A percentile compares a stretch with the other conserved stretches of the same genome.
Conservation (phyloP, 2,888 invertebrate genomes). For the Myathropa florea region DNA sequence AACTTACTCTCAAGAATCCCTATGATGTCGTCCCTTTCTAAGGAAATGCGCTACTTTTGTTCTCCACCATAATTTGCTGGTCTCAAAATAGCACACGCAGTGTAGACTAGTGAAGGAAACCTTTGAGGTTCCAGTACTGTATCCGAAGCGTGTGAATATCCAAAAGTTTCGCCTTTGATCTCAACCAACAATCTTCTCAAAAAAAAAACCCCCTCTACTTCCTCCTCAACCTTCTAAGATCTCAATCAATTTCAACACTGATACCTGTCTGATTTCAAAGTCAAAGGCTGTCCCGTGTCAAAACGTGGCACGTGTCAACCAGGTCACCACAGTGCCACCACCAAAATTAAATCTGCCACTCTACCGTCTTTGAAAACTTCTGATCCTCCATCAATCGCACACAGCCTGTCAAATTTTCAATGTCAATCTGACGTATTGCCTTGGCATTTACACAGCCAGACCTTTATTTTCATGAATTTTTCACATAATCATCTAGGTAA, state of each 20-base stretch:
- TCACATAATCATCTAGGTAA: background rate
- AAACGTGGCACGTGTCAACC: background rate
- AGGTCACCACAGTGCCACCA: background rate
- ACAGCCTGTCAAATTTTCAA: background rate
- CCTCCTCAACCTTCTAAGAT: background rate
- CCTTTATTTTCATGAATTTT: background rate
- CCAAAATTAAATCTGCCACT: constrained; percentile 3
- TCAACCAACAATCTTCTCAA: background rate
- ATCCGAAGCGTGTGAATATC: too few relatives aligned
- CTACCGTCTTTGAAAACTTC: background rate
- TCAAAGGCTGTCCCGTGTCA: background rate
- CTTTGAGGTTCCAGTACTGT: too few relatives aligned
- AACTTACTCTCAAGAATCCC: too few relatives aligned
- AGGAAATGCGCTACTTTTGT: too few relatives aligned
- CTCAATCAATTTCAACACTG: background rate
- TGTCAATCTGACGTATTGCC: constrained; percentile 1
- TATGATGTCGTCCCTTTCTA: too few relatives aligned
- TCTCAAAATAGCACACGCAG: too few relatives aligned
- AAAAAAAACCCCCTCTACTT: background rate
- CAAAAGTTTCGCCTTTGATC: background rate
- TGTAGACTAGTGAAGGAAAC: too few relatives aligned
- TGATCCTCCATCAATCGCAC: background rate
- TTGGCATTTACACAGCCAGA: background rate
- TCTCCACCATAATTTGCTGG: too few relatives aligned
- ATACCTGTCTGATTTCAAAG: background rate